phyloP scores from a whole-genome alignment of 2,797 vertebrate species.

The Danio aesculapii region DNA sequence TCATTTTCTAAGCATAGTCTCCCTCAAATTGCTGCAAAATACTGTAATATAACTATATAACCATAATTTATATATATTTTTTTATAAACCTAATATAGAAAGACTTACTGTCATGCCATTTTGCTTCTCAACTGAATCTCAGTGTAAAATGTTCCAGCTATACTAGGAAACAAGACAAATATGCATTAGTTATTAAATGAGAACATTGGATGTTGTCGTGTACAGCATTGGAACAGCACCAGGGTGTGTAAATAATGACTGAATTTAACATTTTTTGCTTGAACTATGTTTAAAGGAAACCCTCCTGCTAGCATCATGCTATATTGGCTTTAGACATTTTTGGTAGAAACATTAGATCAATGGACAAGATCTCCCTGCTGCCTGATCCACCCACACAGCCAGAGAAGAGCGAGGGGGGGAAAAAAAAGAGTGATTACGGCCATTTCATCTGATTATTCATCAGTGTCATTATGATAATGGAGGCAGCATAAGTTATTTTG shows the following conservation, averaged over 20 bases:
- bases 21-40: too few relatives aligned
- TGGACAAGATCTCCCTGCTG: conserved; percentile 46
- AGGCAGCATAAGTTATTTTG: conserved; percentile 75
- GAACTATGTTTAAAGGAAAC: neutral
- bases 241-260: neutral
- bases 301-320: conserved; percentile 21
- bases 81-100: too few relatives aligned
- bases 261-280: neutral
- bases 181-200: too few relatives aligned
- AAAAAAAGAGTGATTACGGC: conserved; percentile 46
- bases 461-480: conserved; percentile 83
- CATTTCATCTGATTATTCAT: conserved; percentile 75
- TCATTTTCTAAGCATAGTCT: too few relatives aligned
- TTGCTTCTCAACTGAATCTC: too few relatives aligned
- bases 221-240: too few relatives aligned
- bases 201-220: too few relatives aligned
- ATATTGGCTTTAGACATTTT: conserved; percentile 35
- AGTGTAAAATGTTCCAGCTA: too few relatives aligned
- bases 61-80: too few relatives aligned
- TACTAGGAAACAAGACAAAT: too few relatives aligned
- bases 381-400: conserved; percentile 57
- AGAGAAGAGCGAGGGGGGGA: conserved; percentile 12
- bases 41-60: too few relatives aligned
- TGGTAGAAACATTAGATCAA: conserved; percentile 50
- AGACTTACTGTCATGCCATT: too few relatives aligned